phyloP scores from a whole-genome alignment of 2,888 invertebrate species.

The Archips crataeganus region DNA sequence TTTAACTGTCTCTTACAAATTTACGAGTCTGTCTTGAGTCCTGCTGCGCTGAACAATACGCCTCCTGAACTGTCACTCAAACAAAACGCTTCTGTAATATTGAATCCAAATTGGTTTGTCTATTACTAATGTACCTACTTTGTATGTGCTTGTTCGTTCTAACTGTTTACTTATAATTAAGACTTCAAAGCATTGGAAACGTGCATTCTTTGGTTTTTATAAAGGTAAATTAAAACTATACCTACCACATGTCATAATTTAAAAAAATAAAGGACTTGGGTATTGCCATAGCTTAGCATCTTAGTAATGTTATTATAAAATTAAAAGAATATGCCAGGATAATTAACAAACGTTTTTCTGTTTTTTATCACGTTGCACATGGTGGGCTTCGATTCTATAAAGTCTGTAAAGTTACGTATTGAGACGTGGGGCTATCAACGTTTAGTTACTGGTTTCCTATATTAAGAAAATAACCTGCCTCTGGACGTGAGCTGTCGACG shows the following conservation, averaged over 20 bases:
- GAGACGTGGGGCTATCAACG: slow-evolving; percentile 5
- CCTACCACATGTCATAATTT: too few relatives aligned
- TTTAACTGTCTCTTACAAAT: slow-evolving; percentile 73
- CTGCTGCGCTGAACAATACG: slow-evolving; percentile 55
- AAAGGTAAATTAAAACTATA: too few relatives aligned
- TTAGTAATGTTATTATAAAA: background rate
- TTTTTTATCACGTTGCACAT: slow-evolving; percentile 13
- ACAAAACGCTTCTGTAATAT: slow-evolving; percentile 32
- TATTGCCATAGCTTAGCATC: background rate
- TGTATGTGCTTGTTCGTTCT: too few relatives aligned
- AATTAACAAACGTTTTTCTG: background rate
- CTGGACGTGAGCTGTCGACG: background rate
- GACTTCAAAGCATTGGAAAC: too few relatives aligned
- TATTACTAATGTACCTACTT: background rate
- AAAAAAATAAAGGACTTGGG: too few relatives aligned
- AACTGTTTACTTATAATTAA: too few relatives aligned
- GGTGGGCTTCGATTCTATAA: slow-evolving; percentile 1
- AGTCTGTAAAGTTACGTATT: background rate
- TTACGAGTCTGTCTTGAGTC: slow-evolving; percentile 68
- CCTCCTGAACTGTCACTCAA: slow-evolving; percentile 39
- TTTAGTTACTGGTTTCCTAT: slow-evolving; percentile 8
- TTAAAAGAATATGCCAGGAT: slow-evolving; percentile 14
- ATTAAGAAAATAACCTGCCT: slow-evolving; percentile 17
- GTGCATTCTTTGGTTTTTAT: too few relatives aligned
- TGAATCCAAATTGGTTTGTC: background rate